phyloP scores from a whole-genome alignment of 2,113 vertebrate species.

The Egretta garzetta region DNA sequence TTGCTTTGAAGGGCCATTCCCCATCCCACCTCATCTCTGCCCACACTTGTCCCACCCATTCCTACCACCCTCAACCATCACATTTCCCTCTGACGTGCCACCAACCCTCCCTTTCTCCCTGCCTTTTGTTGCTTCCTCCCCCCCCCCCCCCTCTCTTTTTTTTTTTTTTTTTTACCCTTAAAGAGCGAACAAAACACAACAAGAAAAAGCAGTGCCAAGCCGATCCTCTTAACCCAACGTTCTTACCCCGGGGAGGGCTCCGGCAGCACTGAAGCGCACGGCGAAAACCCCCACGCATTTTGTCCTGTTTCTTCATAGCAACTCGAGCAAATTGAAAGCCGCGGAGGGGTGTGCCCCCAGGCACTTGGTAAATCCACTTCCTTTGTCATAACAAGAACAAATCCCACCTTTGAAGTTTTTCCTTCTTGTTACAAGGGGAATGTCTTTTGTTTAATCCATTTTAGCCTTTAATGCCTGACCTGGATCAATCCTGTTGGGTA shows the following conservation, averaged over 20 bases:
- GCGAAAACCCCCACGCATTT: conserved; percentile 10
- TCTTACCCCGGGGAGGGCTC: conserved; percentile 55
- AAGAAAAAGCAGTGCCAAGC: conserved; percentile 31
- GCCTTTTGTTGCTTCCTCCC: not conserved
- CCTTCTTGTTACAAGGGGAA: conserved; percentile 80
- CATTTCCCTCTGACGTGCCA: not conserved
- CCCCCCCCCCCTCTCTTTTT: rapidly evolving
- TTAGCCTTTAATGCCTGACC: conserved; percentile 85
- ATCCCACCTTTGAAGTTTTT: conserved; percentile 84
- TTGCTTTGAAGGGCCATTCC: not conserved
- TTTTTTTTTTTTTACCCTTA: not conserved
- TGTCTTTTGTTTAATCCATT: conserved; percentile 87
- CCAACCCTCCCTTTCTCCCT: not conserved
- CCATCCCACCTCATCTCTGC: not conserved
- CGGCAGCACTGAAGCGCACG: not conserved
- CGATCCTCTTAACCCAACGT: conserved; percentile 67
- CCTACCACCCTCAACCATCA: not conserved
- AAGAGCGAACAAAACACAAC: conserved; percentile 48
- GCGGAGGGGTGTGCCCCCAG: conserved; percentile 75
- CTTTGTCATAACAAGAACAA: conserved; percentile 83
- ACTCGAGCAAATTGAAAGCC: conserved; percentile 77
- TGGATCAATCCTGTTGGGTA: conserved; percentile 81
- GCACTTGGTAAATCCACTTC: conserved; percentile 77
- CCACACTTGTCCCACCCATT: not conserved
- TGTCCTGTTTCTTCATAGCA: conserved; percentile 29